Evolutionary conservation across 2,888 invertebrate species (phyloP).

Genomic region (Tenthredo livida): DNA sequence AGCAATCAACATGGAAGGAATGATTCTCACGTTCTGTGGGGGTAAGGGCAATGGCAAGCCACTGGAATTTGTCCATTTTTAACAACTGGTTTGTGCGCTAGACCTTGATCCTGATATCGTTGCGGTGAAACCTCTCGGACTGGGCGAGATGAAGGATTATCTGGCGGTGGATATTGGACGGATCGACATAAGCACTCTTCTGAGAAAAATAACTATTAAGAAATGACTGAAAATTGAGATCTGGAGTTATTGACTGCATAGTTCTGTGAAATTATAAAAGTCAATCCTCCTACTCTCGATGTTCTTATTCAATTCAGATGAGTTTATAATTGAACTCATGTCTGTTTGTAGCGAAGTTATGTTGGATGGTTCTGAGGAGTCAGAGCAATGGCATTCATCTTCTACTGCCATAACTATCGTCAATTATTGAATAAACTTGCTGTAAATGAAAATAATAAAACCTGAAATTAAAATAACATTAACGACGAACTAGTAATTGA

Average conservation of each 20-base stretch:
- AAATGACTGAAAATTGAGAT: not conserved
- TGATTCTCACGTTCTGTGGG: constrained; percentile 30
- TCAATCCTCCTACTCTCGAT: constrained; percentile 42
- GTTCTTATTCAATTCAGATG: constrained; percentile 45
- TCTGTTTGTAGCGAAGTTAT: constrained; percentile 65
- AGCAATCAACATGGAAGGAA: not conserved
- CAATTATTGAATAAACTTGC: constrained; percentile 51
- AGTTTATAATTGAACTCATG: constrained; percentile 52
- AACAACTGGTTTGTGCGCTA: constrained; percentile 1
- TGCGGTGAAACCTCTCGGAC: constrained; percentile 40
- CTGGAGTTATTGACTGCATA: not conserved
- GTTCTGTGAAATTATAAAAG: not conserved
- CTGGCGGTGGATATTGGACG: constrained; percentile 39
- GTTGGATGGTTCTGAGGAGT: constrained; percentile 67
- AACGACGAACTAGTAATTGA: constrained; percentile 58
- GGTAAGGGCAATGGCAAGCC: constrained; percentile 46
- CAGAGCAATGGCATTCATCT: constrained; percentile 64
- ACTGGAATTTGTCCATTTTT: constrained; percentile 34
- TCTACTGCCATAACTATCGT: constrained; percentile 61
- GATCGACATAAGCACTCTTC: constrained; percentile 35
- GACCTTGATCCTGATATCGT: not conserved
- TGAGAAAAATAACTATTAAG: constrained; percentile 8
- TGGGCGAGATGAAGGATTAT: not conserved
- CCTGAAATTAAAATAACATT: constrained; percentile 56
- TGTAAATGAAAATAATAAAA: constrained; percentile 50